phyloP scores from a whole-genome alignment of 1,140 invertebrate species.

The Trigoniulus corallinus region DNA sequence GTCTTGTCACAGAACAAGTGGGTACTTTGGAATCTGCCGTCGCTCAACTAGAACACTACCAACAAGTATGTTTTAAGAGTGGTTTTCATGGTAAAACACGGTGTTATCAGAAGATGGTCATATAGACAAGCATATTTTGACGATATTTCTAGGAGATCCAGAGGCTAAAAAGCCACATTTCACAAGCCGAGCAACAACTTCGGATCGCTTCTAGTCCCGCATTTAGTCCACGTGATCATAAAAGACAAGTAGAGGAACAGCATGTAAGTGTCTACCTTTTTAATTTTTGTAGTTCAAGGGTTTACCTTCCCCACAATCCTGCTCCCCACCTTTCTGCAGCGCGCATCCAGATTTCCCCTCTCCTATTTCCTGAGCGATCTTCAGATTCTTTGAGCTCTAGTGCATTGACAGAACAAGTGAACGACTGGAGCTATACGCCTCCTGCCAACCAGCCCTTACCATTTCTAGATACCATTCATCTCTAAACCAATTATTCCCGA shows the following conservation, averaged over 20 bases:
- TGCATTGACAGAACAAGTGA: no score
- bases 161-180: conserved; percentile 57
- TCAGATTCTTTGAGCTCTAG: no score
- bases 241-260: conserved; percentile 67
- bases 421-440: no score
- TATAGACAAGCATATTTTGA: background rate
- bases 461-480: no score
- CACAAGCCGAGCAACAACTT: conserved; percentile 69
- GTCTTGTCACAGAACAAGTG: conserved; percentile 48
- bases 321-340: background rate
- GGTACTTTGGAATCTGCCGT: conserved; percentile 56
- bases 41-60: conserved; percentile 67
- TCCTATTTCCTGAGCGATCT: no score
- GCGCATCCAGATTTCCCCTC: no score
- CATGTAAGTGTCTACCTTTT: conserved; percentile 51
- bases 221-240: conserved; percentile 61
- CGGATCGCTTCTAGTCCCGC: conserved; percentile 59
- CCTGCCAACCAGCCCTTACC: no score
- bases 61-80: conserved; percentile 39
- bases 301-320: background rate
- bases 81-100: background rate
- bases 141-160: conserved; percentile 52
- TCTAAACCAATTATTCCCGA: no score
- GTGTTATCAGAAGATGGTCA: no score
- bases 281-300: background rate